A percentile compares a stretch with the other conserved stretches of the same genome.
Conservation (phyloP, 1,140 invertebrate species). For the Drosophila funebris region DNA sequence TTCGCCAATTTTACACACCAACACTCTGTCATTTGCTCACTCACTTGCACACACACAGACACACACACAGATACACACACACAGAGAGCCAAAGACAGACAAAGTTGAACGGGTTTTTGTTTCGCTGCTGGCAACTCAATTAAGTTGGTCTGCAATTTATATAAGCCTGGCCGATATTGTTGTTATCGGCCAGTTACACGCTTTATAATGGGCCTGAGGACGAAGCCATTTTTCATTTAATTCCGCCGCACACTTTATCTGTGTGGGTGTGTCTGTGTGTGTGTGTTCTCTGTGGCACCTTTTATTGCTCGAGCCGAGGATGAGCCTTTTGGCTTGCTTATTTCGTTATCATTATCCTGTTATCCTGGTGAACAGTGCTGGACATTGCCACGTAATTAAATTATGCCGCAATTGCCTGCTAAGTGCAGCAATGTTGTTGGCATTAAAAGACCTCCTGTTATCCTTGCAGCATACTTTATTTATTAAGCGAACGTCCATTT, state of each 20-base stretch:
- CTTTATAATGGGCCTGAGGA: slow-evolving; percentile 35
- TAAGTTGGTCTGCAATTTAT: slow-evolving; percentile 57
- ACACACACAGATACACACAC: background rate
- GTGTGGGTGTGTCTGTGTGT: background rate
- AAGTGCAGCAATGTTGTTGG: slow-evolving; percentile 63
- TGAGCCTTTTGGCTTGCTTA: slow-evolving; percentile 68
- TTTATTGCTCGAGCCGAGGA: slow-evolving; percentile 56
- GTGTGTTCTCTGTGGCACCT: slow-evolving; percentile 25
- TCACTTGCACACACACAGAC: too few species aligned
- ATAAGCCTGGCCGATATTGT: slow-evolving; percentile 64
- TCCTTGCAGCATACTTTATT: slow-evolving; percentile 44
- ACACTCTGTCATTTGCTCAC: slow-evolving; percentile 10
- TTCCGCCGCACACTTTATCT: slow-evolving; percentile 64
- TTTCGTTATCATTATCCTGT: slow-evolving; percentile 80
- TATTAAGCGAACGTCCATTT: slow-evolving; percentile 68
- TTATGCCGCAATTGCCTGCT: slow-evolving; percentile 79
- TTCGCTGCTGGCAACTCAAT: slow-evolving; percentile 43
- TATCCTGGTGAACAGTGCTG: slow-evolving; percentile 47
- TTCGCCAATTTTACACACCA: slow-evolving; percentile 32
- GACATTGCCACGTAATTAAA: slow-evolving; percentile 68
- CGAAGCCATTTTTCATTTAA: slow-evolving; percentile 68
- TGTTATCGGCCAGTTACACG: slow-evolving; percentile 66
- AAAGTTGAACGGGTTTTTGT: slow-evolving; percentile 19
- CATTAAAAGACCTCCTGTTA: slow-evolving; percentile 46
- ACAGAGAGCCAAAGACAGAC: background rate